Evolutionary conservation across 23 tunicate species (phyloP).

Genomic region (Trididemnum nubilum): DNA sequence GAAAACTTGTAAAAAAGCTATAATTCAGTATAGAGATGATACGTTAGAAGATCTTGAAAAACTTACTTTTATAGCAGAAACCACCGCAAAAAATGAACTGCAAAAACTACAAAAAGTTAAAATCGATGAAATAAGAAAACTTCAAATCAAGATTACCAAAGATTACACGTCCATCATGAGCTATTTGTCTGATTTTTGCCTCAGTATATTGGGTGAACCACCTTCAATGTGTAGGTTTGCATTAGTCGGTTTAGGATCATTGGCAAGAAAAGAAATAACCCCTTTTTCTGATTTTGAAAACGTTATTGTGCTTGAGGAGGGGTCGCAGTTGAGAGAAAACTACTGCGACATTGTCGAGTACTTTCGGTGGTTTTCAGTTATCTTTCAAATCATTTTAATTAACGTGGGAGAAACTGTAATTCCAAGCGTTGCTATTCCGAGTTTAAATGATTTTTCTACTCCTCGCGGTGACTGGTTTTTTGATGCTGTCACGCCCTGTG

Average conservation of each 20-base stretch:
- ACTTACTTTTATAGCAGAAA: background rate
- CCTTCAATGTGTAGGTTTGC: conserved; percentile 53
- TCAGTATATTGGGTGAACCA: conserved; percentile 50
- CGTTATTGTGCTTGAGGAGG: conserved; percentile 45
- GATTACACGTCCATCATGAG: conserved; percentile 38
- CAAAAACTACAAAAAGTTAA: background rate
- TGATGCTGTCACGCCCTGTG: conserved; percentile 34
- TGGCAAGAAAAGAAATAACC: conserved; percentile 46
- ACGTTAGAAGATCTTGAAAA: background rate
- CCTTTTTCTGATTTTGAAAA: conserved; percentile 37
- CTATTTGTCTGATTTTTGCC: conserved; percentile 20
- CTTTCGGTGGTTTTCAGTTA: conserved; percentile 50
- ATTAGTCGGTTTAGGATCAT: conserved; percentile 36
- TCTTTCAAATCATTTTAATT: conserved; percentile 50
- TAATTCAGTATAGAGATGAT: conserved; percentile 3
- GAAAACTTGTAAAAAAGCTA: background rate
- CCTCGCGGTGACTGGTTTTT: conserved; percentile 42
- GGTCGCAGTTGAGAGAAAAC: conserved; percentile 43
- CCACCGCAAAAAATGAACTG: background rate
- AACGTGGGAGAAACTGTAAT: conserved; percentile 37
- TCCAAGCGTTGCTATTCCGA: conserved; percentile 32
- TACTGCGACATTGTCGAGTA: conserved; percentile 35
- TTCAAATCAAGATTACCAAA: conserved; percentile 30
- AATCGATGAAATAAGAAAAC: background rate
- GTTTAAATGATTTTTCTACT: conserved; percentile 30